Percentiles rank a stretch among this genome's conserved stretches.
phyloP scores from a whole-genome alignment of 2,888 invertebrate genomes.

The Drosophila prostipennis region DNA sequence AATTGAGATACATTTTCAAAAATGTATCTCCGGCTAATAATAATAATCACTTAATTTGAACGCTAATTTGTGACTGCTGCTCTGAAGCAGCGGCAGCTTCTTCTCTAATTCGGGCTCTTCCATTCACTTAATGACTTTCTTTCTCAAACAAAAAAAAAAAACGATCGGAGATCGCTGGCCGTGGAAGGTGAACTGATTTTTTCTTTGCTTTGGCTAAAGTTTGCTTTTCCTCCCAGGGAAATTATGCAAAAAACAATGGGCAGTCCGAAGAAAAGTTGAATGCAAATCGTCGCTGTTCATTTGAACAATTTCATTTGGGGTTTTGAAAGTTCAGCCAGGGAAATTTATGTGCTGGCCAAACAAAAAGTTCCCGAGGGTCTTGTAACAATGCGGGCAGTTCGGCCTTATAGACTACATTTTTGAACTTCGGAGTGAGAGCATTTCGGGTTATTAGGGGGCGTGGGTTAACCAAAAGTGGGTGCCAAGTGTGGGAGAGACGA shows the following conservation, averaged over 20 bases:
- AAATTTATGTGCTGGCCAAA: conserved; percentile 47
- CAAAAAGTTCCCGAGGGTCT: conserved; percentile 41
- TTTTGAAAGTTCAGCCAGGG: conserved; percentile 52
- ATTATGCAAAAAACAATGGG: conserved; percentile 64
- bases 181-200: conserved; percentile 72
- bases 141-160: conserved; percentile 38
- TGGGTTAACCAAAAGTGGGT: conserved; percentile 31
- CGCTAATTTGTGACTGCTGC: conserved; percentile 60
- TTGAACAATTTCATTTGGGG: conserved; percentile 57
- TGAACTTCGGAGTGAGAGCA: neutral
- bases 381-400: conserved; percentile 48
- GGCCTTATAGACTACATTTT: conserved; percentile 17
- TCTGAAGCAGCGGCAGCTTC: conserved; percentile 1
- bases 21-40: conserved; percentile 53
- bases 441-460: conserved; percentile 19
- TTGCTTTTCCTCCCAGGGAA: conserved; percentile 55
- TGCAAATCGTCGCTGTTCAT: conserved; percentile 59
- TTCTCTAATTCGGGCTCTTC: conserved; percentile 10
- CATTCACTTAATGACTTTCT: conserved; percentile 71
- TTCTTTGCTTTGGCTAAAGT: conserved; percentile 32
- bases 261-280: conserved; percentile 45
- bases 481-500: conserved; percentile 29
- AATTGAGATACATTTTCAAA: conserved; percentile 45
- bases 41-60: conserved; percentile 78
- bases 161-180: conserved; percentile 13